Base-by-base conservation (phyloP, 2,888 invertebrate genomes). In the Ceraclea dissimilis region DNA sequence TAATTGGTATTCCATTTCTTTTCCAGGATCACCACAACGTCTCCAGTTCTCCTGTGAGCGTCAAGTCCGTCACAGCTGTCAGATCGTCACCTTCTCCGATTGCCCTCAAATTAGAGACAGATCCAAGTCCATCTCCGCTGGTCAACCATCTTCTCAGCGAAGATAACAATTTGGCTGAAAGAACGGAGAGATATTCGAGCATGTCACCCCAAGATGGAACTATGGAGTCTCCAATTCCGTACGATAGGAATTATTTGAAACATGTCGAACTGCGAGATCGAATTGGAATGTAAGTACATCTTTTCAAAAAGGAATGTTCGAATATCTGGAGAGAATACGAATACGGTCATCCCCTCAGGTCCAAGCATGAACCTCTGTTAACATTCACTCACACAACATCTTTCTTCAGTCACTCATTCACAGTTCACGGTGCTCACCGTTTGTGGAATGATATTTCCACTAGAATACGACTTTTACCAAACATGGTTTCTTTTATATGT, bases 71-170 rank as follows among this genome's bases (percentile, higher is more conserved):
- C 13, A 57, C 56, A 17, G 54, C 54, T 6, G 51, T 59, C 16
- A 56, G 49, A 13, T 57, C 58, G 2, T 55, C 60, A 2, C 52
- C 59, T 10, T 62, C 62, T 1, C 62, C 62, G 6, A 60, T 60
- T 13, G 43, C 52, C 8, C 49, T 62, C n/a, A 62, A 62, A 50
- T 51, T 56, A 26, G 62, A 62, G 49, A 44, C 47, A 22, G 59
- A 59, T 44, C 17, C 58, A 10, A 55, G 51, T 20, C 59, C 62
- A 18, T 60, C 60, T 4, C 48, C 52, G 1, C 11, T 39, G 49
- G 26, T 21, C 8, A 22, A 21, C 49, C 49, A 21, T 10, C 43
- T 49, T 2, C 43, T 49, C n/a, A 17, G 11, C 16, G 49, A 49
- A 2, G 49, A 49, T 16, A 39, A 39, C 39, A 39, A 39, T 16